These are phyloP conservation scores for Napeogenes sylphis DNA, from an alignment of 2,888 invertebrate genomes.

Conservation along the genomic window DNA sequence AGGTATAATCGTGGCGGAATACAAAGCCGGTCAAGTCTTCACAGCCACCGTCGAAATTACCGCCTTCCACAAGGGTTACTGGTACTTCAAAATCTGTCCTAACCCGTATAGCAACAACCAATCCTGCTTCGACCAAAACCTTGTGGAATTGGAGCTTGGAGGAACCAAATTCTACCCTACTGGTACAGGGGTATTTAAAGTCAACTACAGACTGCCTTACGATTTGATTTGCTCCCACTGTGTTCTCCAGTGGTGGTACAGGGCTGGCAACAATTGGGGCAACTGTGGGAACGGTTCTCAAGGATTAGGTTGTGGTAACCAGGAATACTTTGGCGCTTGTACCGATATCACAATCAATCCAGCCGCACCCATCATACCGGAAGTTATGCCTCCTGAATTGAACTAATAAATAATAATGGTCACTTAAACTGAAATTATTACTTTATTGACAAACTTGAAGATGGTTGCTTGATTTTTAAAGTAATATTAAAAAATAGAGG, in stretches of 20 bases:
- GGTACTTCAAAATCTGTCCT: conserved; percentile 88
- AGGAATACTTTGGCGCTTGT: conserved; percentile 90
- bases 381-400: not conserved
- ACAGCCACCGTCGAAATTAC: conserved; percentile 86
- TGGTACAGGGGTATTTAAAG: conserved; percentile 82
- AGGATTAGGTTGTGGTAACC: conserved; percentile 89
- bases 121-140: conserved; percentile 83
- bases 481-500: too few species aligned
- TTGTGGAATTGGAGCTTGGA: conserved; percentile 76
- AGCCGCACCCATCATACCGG: not conserved
- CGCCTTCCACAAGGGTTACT: conserved; percentile 89
- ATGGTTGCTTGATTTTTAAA: not conserved
- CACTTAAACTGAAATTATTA: not conserved
- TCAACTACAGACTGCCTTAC: conserved; percentile 77
- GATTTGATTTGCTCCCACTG: conserved; percentile 87
- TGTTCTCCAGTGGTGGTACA: conserved; percentile 91
- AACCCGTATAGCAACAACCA: conserved; percentile 82
- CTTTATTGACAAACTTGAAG: too few species aligned
- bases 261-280: conserved; percentile 91
- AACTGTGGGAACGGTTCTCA: conserved; percentile 81
- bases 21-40: conserved; percentile 81
- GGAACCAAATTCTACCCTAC: conserved; percentile 82
- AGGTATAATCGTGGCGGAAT: conserved; percentile 84
- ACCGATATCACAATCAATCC: conserved; percentile 84
- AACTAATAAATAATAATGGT: not conserved